These are phyloP conservation scores for Eidolon helvum DNA, from an alignment of 2,113 vertebrate species.

Conservation along the genomic window DNA sequence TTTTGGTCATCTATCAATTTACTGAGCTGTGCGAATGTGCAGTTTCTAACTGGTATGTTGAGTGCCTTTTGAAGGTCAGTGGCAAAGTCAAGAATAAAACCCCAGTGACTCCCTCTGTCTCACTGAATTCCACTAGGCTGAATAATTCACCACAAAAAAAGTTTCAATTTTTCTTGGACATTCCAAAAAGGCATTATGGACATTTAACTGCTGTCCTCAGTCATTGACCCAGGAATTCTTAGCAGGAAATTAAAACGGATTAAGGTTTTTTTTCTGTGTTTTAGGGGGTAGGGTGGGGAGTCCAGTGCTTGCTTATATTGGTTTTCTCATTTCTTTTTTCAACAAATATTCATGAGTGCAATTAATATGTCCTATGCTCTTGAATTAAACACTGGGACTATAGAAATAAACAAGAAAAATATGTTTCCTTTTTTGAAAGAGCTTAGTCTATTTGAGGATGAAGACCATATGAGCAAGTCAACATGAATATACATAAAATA, in stretches of 20 bases:
- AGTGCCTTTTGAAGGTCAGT: conserved; percentile 29
- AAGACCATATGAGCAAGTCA: not conserved
- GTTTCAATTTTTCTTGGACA: not conserved
- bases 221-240: conserved; percentile 1
- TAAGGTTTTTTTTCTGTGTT: not conserved
- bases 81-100: not conserved
- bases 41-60: not conserved
- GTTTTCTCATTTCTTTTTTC: conserved; percentile 10
- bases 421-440: not conserved
- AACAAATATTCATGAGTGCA: not conserved
- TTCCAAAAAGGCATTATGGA: not conserved
- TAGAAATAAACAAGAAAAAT: not conserved
- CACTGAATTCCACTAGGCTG: not conserved
- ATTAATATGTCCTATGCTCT: not conserved
- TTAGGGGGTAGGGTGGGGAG: too few relatives aligned
- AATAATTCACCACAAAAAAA: not conserved
- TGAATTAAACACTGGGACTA: not conserved
- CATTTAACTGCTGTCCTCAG: not conserved
- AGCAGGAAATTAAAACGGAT: conserved; percentile 39
- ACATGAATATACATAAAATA: not conserved
- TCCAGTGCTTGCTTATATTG: not conserved
- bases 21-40: not conserved
- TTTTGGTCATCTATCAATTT: conserved; percentile 9
- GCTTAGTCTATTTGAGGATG: not conserved
- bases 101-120: not conserved